phyloP scores from a whole-genome alignment of 2,888 invertebrate genomes.

The Melinaea marsaeus region DNA sequence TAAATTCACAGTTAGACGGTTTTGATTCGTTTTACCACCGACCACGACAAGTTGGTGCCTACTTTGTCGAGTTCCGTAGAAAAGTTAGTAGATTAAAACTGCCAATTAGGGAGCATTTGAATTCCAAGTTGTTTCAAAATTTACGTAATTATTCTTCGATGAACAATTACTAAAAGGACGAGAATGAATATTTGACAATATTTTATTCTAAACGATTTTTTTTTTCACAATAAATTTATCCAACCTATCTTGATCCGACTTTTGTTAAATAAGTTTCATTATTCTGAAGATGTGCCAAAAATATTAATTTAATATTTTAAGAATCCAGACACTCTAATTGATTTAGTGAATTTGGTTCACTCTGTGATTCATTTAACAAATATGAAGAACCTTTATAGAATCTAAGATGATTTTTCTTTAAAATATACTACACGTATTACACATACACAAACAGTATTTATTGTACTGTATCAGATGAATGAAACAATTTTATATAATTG shows the following conservation, averaged over 20 bases:
- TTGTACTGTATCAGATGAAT: background rate
- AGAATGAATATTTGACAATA: slow-evolving; percentile 55
- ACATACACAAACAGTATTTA: no score
- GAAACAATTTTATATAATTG: background rate
- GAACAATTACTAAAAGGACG: slow-evolving; percentile 63
- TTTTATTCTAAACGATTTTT: slow-evolving; percentile 38
- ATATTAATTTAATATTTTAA: slow-evolving; percentile 27
- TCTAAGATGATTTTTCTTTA: background rate
- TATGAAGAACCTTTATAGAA: slow-evolving; percentile 1
- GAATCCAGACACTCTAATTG: slow-evolving; percentile 26
- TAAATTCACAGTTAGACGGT: slow-evolving; percentile 65
- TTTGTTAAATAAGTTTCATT: slow-evolving; percentile 18
- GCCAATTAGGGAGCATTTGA: slow-evolving; percentile 75
- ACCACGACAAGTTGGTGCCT: slow-evolving; percentile 72
- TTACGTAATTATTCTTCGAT: slow-evolving; percentile 71
- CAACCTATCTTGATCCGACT: slow-evolving; percentile 15
- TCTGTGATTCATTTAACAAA: slow-evolving; percentile 5
- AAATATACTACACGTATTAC: no score
- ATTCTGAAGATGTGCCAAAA: slow-evolving; percentile 25
- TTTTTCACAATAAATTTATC: slow-evolving; percentile 18
- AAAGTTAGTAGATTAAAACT: slow-evolving; percentile 77
- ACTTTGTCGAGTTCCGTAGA: slow-evolving; percentile 70
- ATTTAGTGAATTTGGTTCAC: slow-evolving; percentile 14
- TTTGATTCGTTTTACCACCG: slow-evolving; percentile 67
- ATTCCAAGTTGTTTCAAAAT: slow-evolving; percentile 75